Evolutionary conservation across 2,797 vertebrate genomes (phyloP), one percentile per base, ranked within the genome.

Genomic region (Xiphorhynchus erythropygius): DNA sequence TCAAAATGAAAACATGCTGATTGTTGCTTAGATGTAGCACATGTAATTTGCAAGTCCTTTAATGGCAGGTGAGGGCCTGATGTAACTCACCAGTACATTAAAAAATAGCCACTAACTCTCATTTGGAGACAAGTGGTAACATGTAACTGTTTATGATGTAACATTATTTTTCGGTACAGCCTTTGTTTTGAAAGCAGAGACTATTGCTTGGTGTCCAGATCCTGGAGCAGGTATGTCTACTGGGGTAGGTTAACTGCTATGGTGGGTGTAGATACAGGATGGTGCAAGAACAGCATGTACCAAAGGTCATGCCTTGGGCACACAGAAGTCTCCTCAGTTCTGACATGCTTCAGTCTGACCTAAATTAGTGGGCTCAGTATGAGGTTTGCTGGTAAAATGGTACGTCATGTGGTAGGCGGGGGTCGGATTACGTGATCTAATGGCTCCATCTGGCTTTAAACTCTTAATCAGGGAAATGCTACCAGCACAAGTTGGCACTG

Each of bases 361-460:
- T 90, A 53, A 83, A 80, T 92, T 92, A 49, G 6, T 84, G 41
- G 68, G 41, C 64, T 74, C 33, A 39, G 2, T 90, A 19, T 39
- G 57, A 83, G 50, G 39, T 57, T 92, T 87, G 69, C 57, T 86
- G 56, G 78, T 93, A 71, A 94, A 93, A 75, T 0, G 5, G 83
- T 65, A 91, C 17, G 37, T 95, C 90, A 92, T 87, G 33, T 42
- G 25, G 6, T 69, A 91, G 84, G 78, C 69, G 87, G 81, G 68
- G 62, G 62, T 92, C 92, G 95, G 76, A 92, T 95, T 94, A 95
- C 71, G 75, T 94, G 90, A 96, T 95, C 82, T 95, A 93, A 92
- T 92, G 84, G 78, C 33, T 95, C 92, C 92, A 92, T 91, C 84
- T 95, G 95, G 87, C 82, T 49, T 75, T 85, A 84, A 93, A 75